Conservation (phyloP, 1,140 invertebrate genomes). For the Eciton burchellii region DNA sequence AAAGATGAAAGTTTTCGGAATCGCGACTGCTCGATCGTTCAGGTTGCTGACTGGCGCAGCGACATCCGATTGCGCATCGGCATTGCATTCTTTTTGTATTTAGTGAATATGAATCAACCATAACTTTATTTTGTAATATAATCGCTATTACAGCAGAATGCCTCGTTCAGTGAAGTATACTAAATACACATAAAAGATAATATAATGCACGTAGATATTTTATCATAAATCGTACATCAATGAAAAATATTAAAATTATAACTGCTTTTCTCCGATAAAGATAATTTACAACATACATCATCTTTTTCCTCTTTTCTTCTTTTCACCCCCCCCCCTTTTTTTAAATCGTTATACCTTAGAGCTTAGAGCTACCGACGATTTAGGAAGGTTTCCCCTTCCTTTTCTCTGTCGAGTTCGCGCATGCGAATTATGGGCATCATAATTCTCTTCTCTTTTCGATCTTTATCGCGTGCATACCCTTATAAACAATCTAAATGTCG, state of each 20-base stretch:
- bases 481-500: slow-evolving; percentile 75
- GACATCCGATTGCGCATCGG: background rate
- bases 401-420: slow-evolving; percentile 64
- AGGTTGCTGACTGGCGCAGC: background rate
- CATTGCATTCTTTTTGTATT: background rate
- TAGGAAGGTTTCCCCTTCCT: slow-evolving; percentile 61
- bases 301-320: slow-evolving; percentile 48
- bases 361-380: slow-evolving; percentile 77
- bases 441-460: slow-evolving; percentile 21
- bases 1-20: no score
- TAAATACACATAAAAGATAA: slow-evolving; percentile 78
- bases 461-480: slow-evolving; percentile 60
- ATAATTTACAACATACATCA: slow-evolving; percentile 79
- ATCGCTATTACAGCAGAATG: slow-evolving; percentile 78
- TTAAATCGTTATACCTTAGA: slow-evolving; percentile 70
- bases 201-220: slow-evolving; percentile 78
- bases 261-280: slow-evolving; percentile 66
- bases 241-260: slow-evolving; percentile 79
- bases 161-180: slow-evolving; percentile 74
- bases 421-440: slow-evolving; percentile 47
- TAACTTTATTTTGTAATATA: slow-evolving; percentile 79
- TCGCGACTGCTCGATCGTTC: background rate
- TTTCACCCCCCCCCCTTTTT: no score
- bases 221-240: slow-evolving; percentile 76
- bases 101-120: slow-evolving; percentile 75